These are phyloP conservation scores for Masticophis lateralis DNA, from an alignment of 2,797 vertebrate species.

Conservation along the genomic window DNA sequence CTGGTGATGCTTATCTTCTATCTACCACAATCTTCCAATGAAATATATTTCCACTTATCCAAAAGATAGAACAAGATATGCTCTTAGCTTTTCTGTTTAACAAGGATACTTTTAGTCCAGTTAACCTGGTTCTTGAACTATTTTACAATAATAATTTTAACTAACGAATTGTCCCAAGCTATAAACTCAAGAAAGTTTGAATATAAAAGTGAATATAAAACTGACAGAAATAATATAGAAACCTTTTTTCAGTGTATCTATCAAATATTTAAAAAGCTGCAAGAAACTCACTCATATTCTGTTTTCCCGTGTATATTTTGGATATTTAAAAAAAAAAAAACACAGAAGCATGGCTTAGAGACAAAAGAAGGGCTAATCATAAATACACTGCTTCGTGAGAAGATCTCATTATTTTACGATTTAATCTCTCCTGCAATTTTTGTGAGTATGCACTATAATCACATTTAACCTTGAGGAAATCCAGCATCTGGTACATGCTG, in stretches of 20 bases:
- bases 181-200: slow-evolving; percentile 1
- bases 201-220: slow-evolving; percentile 8
- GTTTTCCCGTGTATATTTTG: slow-evolving; percentile 32
- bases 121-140: slow-evolving; percentile 31
- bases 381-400: slow-evolving; percentile 44
- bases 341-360: slow-evolving; percentile 42
- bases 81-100: slow-evolving; percentile 16
- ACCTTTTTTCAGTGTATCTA: slow-evolving; percentile 33
- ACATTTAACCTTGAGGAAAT: slow-evolving; percentile 62
- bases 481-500: slow-evolving; percentile 48
- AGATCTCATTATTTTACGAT: slow-evolving; percentile 54
- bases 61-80: slow-evolving; percentile 43
- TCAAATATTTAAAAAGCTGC: slow-evolving; percentile 25
- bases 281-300: slow-evolving; percentile 46
- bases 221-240: slow-evolving; percentile 38
- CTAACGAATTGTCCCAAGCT: slow-evolving; percentile 27
- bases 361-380: slow-evolving; percentile 37
- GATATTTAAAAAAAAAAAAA: slow-evolving; percentile 36
- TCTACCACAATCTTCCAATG: slow-evolving; percentile 6
- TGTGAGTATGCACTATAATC: slow-evolving; percentile 45
- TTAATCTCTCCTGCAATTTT: slow-evolving; percentile 52
- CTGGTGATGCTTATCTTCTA: background rate
- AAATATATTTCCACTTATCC: slow-evolving; percentile 12
- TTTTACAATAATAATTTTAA: slow-evolving; percentile 44
- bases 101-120: slow-evolving; percentile 34